Evolutionary conservation across 2,113 vertebrate species (phyloP), one percentile per base, ranked within the genome.

Genomic region (Odocoileus hemionus): DNA sequence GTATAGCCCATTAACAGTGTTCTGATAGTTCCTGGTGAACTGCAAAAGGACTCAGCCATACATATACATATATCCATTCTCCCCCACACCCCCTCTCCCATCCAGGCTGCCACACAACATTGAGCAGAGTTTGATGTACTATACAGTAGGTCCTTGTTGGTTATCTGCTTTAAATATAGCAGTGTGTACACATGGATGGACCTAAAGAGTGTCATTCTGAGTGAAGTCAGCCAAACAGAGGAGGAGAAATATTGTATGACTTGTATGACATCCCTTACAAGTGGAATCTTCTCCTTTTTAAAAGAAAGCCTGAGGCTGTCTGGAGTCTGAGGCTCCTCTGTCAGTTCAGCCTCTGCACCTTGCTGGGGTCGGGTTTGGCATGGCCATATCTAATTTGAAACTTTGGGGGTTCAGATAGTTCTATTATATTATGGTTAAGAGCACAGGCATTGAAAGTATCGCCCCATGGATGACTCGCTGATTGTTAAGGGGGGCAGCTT

Each of bases 331-430:
- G 30, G 52, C 26, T 26, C 5, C 43, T 86, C 61, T 91, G 21
- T 76, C 13, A 12, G 55, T 10, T 60, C 26, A 67, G 10, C 1
- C 3, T 50, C 1, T 0, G 9, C 60, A 57, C 12, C 21, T 33
- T 39, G n/a, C 39, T 5, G 30, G 36, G 1, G 25, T 76, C 60
- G 28, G 50, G 70, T 54, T 70, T 85, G 28, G 19, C 13, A 54
- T 19, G n/a, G 39, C 39, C 21, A n/a, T 30, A 4, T 84, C 25
- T 83, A 43, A 28, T 4, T 19, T 82, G 78, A 61, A 91, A 57
- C 14, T 25, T 8, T 57, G 78, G 36, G 13, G 13, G 23, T 67
- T 55, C 50, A 33, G 45, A 30, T 13, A n/a, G 19, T 47, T 89
- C 67, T 8, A 2, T 50, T 21, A 10, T 28, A 33, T 33, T 50